Percentiles rank a stretch among this genome's conserved stretches.
Conservation (phyloP, 2,888 invertebrate genomes). For the Panzeria rudis region DNA sequence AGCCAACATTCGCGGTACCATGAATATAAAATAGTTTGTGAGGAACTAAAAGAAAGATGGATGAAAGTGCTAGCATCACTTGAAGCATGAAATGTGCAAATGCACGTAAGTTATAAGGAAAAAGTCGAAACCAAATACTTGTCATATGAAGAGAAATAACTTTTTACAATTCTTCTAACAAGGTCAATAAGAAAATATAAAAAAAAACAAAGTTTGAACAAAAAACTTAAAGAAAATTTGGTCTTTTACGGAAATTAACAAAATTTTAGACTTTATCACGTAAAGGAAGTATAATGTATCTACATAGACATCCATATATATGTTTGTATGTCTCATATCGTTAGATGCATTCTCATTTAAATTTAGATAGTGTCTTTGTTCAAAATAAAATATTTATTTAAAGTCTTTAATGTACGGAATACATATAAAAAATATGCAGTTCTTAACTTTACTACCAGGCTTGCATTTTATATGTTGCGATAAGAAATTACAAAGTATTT, state of each 20-base stretch:
- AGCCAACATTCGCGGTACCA: slow-evolving; percentile 39
- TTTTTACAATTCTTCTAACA: slow-evolving; percentile 53
- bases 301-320: neutral
- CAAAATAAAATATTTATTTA: too few species aligned
- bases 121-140: slow-evolving; percentile 55
- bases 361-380: neutral
- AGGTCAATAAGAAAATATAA: slow-evolving; percentile 61
- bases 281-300: slow-evolving; percentile 2
- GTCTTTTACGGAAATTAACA: slow-evolving; percentile 57
- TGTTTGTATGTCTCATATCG: neutral
- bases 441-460: too few species aligned
- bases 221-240: slow-evolving; percentile 19
- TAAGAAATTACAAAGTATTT: too few species aligned
- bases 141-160: slow-evolving; percentile 41
- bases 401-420: too few species aligned
- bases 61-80: slow-evolving; percentile 42
- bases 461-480: too few species aligned
- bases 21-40: slow-evolving; percentile 61
- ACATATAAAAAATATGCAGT: too few species aligned
- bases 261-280: slow-evolving; percentile 57
- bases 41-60: slow-evolving; percentile 12
- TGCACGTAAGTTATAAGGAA: slow-evolving; percentile 58
- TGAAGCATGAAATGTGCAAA: slow-evolving; percentile 52
- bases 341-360: neutral
- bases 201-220: slow-evolving; percentile 1